These are phyloP conservation scores for Adoxophyes honmai DNA, from an alignment of 1,140 invertebrate genomes.

Conservation along the genomic window DNA sequence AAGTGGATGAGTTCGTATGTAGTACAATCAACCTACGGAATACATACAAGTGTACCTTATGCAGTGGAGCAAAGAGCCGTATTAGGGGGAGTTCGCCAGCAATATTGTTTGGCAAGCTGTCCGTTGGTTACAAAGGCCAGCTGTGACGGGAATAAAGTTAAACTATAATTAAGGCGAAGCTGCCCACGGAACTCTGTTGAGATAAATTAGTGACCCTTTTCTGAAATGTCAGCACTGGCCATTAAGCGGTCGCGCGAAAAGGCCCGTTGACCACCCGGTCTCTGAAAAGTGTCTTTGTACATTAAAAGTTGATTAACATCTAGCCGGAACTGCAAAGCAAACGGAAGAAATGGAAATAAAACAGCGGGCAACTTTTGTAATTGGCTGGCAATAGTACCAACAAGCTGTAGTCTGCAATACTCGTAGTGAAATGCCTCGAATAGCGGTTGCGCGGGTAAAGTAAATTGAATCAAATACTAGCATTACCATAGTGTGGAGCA, in stretches of 20 bases:
- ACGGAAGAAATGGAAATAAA: not conserved
- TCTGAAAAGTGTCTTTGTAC: conserved; percentile 29
- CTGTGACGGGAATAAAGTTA: conserved; percentile 50
- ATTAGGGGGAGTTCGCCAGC: not conserved
- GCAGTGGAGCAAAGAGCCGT: not conserved
- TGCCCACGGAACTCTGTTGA: conserved; percentile 48
- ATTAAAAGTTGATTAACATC: conserved; percentile 39
- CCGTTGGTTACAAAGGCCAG: conserved; percentile 18
- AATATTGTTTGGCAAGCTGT: not conserved
- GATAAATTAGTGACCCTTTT: conserved; percentile 70
- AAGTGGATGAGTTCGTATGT: not conserved
- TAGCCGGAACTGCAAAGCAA: not conserved
- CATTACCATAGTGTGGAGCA: too few relatives aligned
- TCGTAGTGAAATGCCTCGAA: not conserved
- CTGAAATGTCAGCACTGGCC: conserved; percentile 55
- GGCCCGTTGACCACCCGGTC: conserved; percentile 33
- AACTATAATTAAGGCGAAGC: conserved; percentile 69
- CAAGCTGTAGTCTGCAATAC: not conserved
- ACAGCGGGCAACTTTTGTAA: not conserved
- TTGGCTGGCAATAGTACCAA: too few relatives aligned
- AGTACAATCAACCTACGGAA: not conserved
- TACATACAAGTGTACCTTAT: not conserved
- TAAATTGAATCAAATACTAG: not conserved
- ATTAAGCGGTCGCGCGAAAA: conserved; percentile 50
- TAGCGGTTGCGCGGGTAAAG: not conserved